A percentile compares a stretch with the other conserved stretches of the same genome.
phyloP scores from a whole-genome alignment of 2,888 invertebrate species.

The Rhaphigaster nebulosa region DNA sequence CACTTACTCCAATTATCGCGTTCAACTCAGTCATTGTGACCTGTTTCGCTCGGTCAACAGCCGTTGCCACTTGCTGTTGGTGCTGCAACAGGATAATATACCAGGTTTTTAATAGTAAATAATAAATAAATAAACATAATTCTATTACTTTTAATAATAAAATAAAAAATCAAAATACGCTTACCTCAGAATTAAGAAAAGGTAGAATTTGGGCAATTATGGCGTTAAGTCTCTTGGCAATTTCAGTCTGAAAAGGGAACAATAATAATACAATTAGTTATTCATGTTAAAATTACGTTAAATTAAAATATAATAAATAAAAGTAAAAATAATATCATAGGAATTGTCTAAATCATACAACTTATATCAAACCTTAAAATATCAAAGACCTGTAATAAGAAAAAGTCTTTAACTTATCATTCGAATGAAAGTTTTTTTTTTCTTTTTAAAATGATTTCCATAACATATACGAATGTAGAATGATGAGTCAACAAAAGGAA shows the following conservation, averaged over 20 bases:
- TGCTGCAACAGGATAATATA: slow-evolving; percentile 71
- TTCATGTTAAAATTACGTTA: not conserved
- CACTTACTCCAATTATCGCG: slow-evolving; percentile 91
- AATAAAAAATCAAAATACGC: slow-evolving; percentile 63
- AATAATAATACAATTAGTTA: slow-evolving; percentile 31
- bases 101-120: not conserved
- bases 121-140: not conserved
- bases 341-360: not conserved
- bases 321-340: not conserved
- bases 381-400: too few relatives aligned
- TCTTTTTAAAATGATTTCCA: too few relatives aligned
- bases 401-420: too few relatives aligned
- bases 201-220: slow-evolving; percentile 95
- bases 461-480: too few relatives aligned
- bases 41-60: slow-evolving; percentile 94
- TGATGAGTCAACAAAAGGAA: too few relatives aligned
- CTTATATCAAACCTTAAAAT: not conserved
- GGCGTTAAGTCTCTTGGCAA: slow-evolving; percentile 92
- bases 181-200: slow-evolving; percentile 85
- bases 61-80: slow-evolving; percentile 93
- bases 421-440: too few relatives aligned
- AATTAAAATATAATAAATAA: not conserved
- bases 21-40: slow-evolving; percentile 95
- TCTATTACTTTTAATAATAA: not conserved
- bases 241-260: slow-evolving; percentile 85